These are phyloP conservation scores for Hirundichthys speculiger DNA, from an alignment of 2,113 vertebrate genomes.

Conservation along the genomic window DNA sequence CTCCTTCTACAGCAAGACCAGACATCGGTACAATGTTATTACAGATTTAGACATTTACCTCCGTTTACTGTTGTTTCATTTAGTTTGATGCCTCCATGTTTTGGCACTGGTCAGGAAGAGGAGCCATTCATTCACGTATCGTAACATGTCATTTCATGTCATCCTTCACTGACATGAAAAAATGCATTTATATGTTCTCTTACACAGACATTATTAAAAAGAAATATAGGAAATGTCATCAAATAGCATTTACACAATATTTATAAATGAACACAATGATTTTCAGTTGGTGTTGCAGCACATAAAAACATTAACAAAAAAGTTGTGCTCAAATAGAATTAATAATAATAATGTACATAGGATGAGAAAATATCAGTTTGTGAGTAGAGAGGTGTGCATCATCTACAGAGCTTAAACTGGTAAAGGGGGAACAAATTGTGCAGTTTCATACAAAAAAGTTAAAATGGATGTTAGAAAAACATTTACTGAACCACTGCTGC, in stretches of 20 bases:
- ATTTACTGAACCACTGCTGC: constrained; percentile 31
- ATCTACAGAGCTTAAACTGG: constrained; percentile 4
- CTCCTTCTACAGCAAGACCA: too few relatives aligned
- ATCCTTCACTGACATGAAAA: constrained; percentile 19
- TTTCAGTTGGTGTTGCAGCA: constrained; percentile 24
- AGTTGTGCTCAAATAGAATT: background rate
- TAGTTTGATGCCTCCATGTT: too few relatives aligned
- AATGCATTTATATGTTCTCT: constrained; percentile 33
- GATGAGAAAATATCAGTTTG: constrained; percentile 22
- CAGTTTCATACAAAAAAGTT: constrained; percentile 9
- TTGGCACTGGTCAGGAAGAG: too few relatives aligned
- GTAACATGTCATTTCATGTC: background rate
- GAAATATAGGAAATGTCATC: constrained; percentile 44
- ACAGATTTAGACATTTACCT: too few relatives aligned
- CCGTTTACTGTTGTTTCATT: too few relatives aligned
- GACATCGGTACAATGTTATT: too few relatives aligned
- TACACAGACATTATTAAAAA: constrained; percentile 68
- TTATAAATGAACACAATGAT: constrained; percentile 29
- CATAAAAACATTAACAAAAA: constrained; percentile 13
- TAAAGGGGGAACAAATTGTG: constrained; percentile 14
- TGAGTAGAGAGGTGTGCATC: constrained; percentile 1
- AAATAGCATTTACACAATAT: constrained; percentile 53
- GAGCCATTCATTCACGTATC: background rate
- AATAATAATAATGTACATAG: constrained; percentile 23
- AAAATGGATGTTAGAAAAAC: constrained; percentile 27